These are phyloP conservation scores for Macropus fuliginosus DNA, from an alignment of 2,797 vertebrate species.

Conservation along the genomic window DNA sequence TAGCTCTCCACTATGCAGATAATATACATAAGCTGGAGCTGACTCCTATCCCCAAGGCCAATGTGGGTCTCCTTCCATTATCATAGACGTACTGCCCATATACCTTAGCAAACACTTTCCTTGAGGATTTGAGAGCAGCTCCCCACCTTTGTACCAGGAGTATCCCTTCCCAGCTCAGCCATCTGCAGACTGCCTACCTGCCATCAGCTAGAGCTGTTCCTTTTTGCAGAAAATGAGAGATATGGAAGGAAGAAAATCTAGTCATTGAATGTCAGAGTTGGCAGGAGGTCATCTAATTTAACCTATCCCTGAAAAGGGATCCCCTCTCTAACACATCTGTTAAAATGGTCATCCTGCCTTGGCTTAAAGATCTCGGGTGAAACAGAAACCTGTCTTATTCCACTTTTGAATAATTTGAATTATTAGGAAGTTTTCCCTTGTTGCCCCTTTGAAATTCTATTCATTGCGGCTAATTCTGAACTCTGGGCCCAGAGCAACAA, in stretches of 20 bases:
- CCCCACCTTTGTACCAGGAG: no score
- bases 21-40: neutral
- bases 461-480: neutral
- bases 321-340: neutral
- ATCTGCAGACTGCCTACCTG: neutral
- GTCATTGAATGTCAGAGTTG: neutral
- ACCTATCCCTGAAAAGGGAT: neutral
- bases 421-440: neutral
- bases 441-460: neutral
- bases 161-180: no score
- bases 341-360: neutral
- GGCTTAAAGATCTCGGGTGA: neutral
- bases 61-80: neutral
- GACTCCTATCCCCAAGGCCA: neutral
- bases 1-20: no score
- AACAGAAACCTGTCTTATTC: neutral
- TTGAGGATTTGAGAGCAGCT: neutral
- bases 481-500: neutral
- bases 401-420: neutral
- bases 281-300: neutral
- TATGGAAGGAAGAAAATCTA: neutral
- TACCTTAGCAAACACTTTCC: neutral
- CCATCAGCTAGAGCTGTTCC: neutral
- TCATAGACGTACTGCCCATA: neutral
- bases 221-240: neutral